Evolutionary conservation across 2,113 vertebrate genomes (phyloP).

Genomic region (Trogon melanurus): DNA sequence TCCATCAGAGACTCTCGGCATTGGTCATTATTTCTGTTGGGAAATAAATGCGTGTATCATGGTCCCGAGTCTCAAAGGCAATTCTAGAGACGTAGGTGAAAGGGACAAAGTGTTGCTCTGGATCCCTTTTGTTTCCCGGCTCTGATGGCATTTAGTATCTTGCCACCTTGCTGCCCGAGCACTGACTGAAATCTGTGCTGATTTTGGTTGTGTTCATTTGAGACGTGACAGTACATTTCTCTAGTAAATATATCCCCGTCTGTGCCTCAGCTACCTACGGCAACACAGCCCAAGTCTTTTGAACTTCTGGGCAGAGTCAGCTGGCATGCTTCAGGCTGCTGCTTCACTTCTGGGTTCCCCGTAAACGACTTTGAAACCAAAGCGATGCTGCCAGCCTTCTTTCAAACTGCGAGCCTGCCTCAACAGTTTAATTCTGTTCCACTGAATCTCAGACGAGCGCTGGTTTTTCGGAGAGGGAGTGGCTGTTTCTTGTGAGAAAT

Average conservation of each 20-base stretch:
- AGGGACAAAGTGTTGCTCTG: not conserved
- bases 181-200: not conserved
- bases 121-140: not conserved
- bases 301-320: not conserved
- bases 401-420: not conserved
- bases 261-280: not conserved
- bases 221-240: not conserved
- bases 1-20: not conserved
- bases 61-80: not conserved
- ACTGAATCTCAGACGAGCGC: not conserved
- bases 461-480: not conserved
- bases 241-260: not conserved
- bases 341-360: not conserved
- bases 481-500: not conserved
- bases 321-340: constrained; percentile 14
- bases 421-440: not conserved
- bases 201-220: not conserved
- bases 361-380: not conserved
- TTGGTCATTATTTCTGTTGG: not conserved
- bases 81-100: not conserved
- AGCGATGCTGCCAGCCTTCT: not conserved
- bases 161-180: not conserved
- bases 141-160: not conserved
- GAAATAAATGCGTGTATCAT: not conserved
- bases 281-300: not conserved